Conservation (phyloP, 2,888 invertebrate genomes). For the Tachina fera region DNA sequence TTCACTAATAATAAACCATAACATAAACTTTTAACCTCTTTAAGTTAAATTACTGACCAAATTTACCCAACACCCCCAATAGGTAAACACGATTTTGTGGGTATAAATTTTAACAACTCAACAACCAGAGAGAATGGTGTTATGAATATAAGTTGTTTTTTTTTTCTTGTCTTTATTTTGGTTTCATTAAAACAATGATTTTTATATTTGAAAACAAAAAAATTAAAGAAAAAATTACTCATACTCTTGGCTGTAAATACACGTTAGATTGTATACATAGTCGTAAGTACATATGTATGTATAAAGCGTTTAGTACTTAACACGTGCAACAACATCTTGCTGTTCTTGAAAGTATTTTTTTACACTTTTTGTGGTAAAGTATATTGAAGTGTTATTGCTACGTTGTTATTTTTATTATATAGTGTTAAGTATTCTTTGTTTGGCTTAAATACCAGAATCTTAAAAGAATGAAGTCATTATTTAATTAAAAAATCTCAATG, state of each 20-base stretch:
- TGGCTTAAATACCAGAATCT: not conserved
- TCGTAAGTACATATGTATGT: too few species aligned
- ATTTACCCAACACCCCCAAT: slow-evolving; percentile 67
- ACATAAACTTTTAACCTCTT: slow-evolving; percentile 65
- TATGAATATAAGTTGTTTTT: not conserved
- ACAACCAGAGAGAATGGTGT: slow-evolving; percentile 23
- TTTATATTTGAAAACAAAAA: slow-evolving; percentile 1
- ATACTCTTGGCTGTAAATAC: not conserved
- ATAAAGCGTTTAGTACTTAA: not conserved
- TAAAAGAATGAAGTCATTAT: not conserved
- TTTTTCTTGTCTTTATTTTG: not conserved
- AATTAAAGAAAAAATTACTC: slow-evolving; percentile 29
- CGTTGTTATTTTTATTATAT: not conserved
- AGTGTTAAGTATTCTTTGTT: too few species aligned
- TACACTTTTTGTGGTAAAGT: not conserved
- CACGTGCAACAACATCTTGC: slow-evolving; percentile 63
- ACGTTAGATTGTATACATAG: not conserved
- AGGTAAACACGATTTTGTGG: slow-evolving; percentile 65
- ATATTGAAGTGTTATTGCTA: not conserved
- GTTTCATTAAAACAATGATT: slow-evolving; percentile 52
- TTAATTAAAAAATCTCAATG: too few species aligned
- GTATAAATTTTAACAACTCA: slow-evolving; percentile 57
- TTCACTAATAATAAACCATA: slow-evolving; percentile 23
- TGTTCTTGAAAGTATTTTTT: slow-evolving; percentile 46
- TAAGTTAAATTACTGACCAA: slow-evolving; percentile 66